Evolutionary conservation across 2,113 vertebrate genomes (phyloP), one percentile per base, ranked within the genome.

Genomic region (Vidua chalybeata): DNA sequence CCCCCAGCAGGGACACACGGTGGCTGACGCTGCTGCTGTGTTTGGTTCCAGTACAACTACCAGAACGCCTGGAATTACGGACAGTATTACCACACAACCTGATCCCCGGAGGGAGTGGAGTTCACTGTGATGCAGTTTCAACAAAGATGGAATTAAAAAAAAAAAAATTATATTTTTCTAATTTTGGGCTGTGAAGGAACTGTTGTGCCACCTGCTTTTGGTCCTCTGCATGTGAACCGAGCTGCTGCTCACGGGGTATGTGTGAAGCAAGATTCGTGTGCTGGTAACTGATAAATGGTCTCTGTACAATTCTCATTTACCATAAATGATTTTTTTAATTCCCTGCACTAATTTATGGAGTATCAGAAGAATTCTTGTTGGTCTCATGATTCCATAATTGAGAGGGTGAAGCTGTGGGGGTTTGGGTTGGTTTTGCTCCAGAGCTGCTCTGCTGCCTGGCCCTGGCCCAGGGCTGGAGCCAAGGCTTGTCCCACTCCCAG

Each of bases 21-120:
- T 45, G 43, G 45, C 73, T 69, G 63, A 81, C 4, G 23, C 27
- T 30, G 69, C 46, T 18, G 4, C 51, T 63, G 43, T 37, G 2
- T 35, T 80, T 91, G 91, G 39, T 96, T 97, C 95, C 97, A 99
- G 96, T 99, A 99, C 87, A 99, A 99, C 54, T 98, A 98, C 41
- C 99, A 99, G 96, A 99, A 99, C 62, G 98, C 98, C 9, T 99
- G 99, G 99, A 99, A 99, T 96, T 99, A 99, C 13, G 99, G 99
- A 97, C 99, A 99, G 96, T 99, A 99, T 98, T 99, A 99, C 89
- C 99, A 99, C 7, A 98, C 99, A 6, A 99, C 99, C 94, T 99
- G 98, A 99, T 98, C 92, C 13, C 43, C 54, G n/a, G 39, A 92
- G 90, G 18, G 31, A 37, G 11, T 7, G 33, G 45, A 71, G 64